phyloP scores from a whole-genome alignment of 1,140 invertebrate genomes.

The Goniozus legneri region DNA sequence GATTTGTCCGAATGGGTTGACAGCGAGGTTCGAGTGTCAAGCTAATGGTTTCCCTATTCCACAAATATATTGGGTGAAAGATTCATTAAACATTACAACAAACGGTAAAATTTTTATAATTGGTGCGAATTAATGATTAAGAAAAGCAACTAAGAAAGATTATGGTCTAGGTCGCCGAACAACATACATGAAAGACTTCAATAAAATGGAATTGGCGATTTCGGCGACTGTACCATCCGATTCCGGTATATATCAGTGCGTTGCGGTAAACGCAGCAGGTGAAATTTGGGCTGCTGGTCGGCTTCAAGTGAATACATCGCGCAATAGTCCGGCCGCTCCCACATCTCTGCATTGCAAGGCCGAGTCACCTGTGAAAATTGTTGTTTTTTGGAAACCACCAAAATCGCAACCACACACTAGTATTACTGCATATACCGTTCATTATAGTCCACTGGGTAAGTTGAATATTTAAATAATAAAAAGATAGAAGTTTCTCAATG shows the following conservation, averaged over 20 bases:
- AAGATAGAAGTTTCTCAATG: too few species aligned
- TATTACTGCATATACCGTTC: slow-evolving; percentile 63
- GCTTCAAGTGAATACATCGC: slow-evolving; percentile 56
- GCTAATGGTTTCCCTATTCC: slow-evolving; percentile 64
- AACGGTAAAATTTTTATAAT: slow-evolving; percentile 54
- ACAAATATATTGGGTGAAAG: slow-evolving; percentile 67
- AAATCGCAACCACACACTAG: slow-evolving; percentile 45
- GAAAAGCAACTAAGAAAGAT: too few species aligned
- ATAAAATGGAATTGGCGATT: slow-evolving; percentile 59
- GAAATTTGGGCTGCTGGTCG: slow-evolving; percentile 61
- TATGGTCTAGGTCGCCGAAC: slow-evolving; percentile 55
- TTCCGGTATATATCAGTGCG: slow-evolving; percentile 74
- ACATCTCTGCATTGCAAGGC: slow-evolving; percentile 56
- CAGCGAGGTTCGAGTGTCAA: slow-evolving; percentile 68
- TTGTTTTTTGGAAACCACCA: slow-evolving; percentile 58
- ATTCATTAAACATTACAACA: slow-evolving; percentile 59
- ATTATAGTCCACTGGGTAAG: slow-evolving; percentile 61
- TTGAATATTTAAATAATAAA: slow-evolving; percentile 2
- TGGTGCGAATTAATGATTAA: too few species aligned
- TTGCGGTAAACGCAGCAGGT: slow-evolving; percentile 66
- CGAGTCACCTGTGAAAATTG: slow-evolving; percentile 56
- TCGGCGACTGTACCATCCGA: slow-evolving; percentile 65
- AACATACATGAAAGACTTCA: slow-evolving; percentile 46
- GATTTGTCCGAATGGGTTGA: slow-evolving; percentile 63
- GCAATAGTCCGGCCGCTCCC: slow-evolving; percentile 59